Evolutionary conservation across 2,797 vertebrate species (phyloP), one percentile per base, ranked within the genome.

Genomic region (Enoplosus armatus): DNA sequence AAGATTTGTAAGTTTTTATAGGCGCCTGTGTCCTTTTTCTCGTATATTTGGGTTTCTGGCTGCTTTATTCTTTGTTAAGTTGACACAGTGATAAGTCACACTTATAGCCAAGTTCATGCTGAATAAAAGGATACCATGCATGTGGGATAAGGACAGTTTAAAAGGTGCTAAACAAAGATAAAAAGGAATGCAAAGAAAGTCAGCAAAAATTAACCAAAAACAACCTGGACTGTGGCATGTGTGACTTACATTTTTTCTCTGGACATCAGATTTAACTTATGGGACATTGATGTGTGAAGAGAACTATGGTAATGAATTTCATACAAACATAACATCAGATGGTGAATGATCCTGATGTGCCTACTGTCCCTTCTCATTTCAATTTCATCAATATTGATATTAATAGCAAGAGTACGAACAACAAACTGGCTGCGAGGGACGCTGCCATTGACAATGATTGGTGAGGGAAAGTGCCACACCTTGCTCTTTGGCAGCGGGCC

Each of bases 401-500:
- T 74, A 85, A 63, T 61, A 71, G 76, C 11, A 54, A 72, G 33
- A 66, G 67, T 55, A 84, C 86, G 16, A 90, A 83, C 75, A 88
- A 87, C 82, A 88, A 75, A 81, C 66, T 14, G 31, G 18, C 62
- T 66, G 66, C 2, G 69, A 83, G 80, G 84, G 77, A 85, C 77
- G 27, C 75, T 69, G 70, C 59, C 74, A 51, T 2, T 89, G 89
- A 92, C 85, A 87, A 11, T 92, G 91, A 93, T 85, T 73, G 80
- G 87, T 94, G 89, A 83, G 77, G 86, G 72, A 90, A 82, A 85
- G 64, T 77, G 89, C 83, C 92, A 90, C 90, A 85, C 93, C 92
- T 94, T 91, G 90, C 87, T 89, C 90, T 27, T 75, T 92, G 92
- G 90, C 88, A 80, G 77, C 3, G 8, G 79, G 79, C 89, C 86